Percentiles rank a stretch among this genome's conserved stretches.
Conservation (phyloP, 1,140 invertebrate genomes). For the Drosophila grimshawi region DNA sequence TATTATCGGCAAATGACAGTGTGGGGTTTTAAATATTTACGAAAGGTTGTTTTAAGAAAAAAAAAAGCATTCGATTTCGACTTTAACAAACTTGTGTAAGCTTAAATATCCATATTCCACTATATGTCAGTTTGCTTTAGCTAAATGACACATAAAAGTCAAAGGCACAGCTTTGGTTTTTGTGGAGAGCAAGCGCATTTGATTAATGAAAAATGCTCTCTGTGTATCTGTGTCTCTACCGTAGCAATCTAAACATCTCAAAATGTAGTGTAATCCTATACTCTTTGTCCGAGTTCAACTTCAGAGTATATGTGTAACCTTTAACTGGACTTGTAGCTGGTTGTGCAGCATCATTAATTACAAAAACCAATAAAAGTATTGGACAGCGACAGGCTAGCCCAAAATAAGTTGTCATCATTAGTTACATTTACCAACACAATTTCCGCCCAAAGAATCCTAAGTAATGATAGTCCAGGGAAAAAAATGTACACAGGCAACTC, state of each 20-base stretch:
- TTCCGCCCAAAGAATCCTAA: neutral
- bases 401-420: slow-evolving; percentile 78
- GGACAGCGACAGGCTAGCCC: slow-evolving; percentile 12
- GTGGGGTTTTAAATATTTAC: no score
- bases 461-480: neutral
- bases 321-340: slow-evolving; percentile 5
- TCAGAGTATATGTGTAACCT: slow-evolving; percentile 32
- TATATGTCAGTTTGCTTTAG: neutral
- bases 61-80: no score
- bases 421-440: slow-evolving; percentile 51
- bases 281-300: slow-evolving; percentile 42
- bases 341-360: slow-evolving; percentile 62
- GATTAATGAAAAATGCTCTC: slow-evolving; percentile 54
- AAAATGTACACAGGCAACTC: slow-evolving; percentile 4
- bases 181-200: slow-evolving; percentile 20
- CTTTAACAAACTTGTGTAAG: no score
- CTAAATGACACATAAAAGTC: slow-evolving; percentile 62
- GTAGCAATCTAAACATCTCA: neutral
- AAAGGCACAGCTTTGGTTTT: slow-evolving; percentile 14
- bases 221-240: slow-evolving; percentile 5
- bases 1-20: no score
- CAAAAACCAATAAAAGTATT: slow-evolving; percentile 74
- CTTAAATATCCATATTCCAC: no score
- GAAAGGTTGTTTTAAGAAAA: no score
- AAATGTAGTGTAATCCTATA: neutral